Evolutionary conservation across 2,113 vertebrate genomes (phyloP), one percentile per base, ranked within the genome.

Genomic region (Phalacrocorax pelagicus): DNA sequence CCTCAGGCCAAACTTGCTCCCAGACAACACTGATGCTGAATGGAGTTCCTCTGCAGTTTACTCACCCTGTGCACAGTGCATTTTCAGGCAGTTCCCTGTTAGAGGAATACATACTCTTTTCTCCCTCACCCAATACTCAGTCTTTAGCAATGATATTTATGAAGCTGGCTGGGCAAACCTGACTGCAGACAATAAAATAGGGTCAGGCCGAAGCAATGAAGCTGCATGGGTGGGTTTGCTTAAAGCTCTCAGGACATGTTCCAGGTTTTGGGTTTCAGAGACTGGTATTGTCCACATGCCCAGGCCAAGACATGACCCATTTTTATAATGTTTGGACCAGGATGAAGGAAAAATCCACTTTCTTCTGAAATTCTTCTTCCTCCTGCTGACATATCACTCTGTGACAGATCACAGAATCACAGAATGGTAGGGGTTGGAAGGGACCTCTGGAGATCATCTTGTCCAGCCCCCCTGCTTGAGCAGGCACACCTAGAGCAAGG

Each of bases 51-150:
- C 81, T 38, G 32, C 6, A 6, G 38, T 38, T 66, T 29, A 36
- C 29, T 17, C 0, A 1, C 20, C n/a, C n/a, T 2, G 0, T 12
- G n/a, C 17, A 8, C 40, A 7, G 22, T 10, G 9, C 22, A 5
- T 47, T 73, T 78, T 23, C 38, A 61, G 66, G 54, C 66, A 79
- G 12, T 22, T 10, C 40, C 29, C 17, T 27, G 6, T 29, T 52
- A 65, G 29, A 66, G 24, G 49, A 65, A 38, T 51, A 65, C 32
- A 22, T 5, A 6, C 15, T 19, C 40, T 36, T 62, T 78, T 36
- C 27, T 77, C 44, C 44, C 71, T 52, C 54, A 19, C 20, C 57
- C 27, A 42, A 19, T 30, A 44, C 17, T 46, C 36, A 30, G 52
- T 10, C 27, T 58, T 59, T 24, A 58, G 42, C n/a, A 36, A 61